phyloP scores from a whole-genome alignment of 2,888 invertebrate genomes.

The Chydorus sphaericus region DNA sequence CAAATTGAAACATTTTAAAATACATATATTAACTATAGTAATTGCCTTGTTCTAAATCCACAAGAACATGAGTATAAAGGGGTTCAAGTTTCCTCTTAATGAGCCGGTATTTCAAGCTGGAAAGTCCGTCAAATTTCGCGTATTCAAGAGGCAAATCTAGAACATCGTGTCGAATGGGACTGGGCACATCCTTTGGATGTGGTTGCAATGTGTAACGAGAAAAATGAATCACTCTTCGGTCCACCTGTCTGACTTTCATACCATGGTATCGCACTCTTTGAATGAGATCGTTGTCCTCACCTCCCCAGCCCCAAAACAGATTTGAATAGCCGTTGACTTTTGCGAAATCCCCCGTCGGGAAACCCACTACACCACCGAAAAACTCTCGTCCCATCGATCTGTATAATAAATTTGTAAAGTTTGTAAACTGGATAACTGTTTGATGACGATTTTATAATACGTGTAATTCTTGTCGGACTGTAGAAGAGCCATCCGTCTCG shows the following conservation, averaged over 20 bases:
- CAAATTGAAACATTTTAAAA: no score
- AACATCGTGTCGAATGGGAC: constrained; percentile 76
- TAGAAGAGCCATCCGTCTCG: constrained; percentile 39
- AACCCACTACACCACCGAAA: constrained; percentile 89
- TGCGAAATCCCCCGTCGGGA: constrained; percentile 70
- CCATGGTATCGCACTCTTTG: constrained; percentile 43
- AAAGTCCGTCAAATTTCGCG: constrained; percentile 72
- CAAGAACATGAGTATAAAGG: constrained; percentile 69
- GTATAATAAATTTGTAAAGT: constrained; percentile 52
- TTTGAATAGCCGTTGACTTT: constrained; percentile 85
- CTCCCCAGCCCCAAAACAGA: constrained; percentile 96
- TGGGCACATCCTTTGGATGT: constrained; percentile 77
- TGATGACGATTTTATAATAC: constrained; percentile 17
- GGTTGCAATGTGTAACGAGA: constrained; percentile 92
- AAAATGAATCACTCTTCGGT: constrained; percentile 77
- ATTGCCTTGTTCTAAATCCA: no score
- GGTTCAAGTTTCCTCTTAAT: constrained; percentile 49
- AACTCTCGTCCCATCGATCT: constrained; percentile 70
- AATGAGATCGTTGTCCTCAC: constrained; percentile 93
- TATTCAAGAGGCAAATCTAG: constrained; percentile 68
- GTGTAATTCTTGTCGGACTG: constrained; percentile 20
- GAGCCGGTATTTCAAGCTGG: constrained; percentile 62
- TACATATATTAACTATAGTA: no score
- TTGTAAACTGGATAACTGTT: no score
- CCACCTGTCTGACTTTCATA: constrained; percentile 83